A percentile compares a stretch with the other conserved stretches of the same genome.
These are phyloP conservation scores for Stichodactyla mertensii DNA, from an alignment of 64 coral and sea anemone genomes.

Conservation along the genomic window DNA sequence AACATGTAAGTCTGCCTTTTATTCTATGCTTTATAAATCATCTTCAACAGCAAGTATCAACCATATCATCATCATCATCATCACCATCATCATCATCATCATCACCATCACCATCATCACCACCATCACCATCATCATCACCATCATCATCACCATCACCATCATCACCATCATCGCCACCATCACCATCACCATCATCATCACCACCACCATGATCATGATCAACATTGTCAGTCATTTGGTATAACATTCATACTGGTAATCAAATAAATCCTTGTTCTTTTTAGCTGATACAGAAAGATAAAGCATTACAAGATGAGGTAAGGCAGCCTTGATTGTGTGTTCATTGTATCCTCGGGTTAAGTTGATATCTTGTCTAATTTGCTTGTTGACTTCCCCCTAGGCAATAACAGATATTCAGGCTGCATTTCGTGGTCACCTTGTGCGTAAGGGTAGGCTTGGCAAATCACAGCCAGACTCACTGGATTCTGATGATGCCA, in stretches of 20 bases:
- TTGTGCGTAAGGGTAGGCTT: slow-evolving; percentile 38
- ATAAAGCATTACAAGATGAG: slow-evolving; percentile 21
- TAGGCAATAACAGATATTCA: slow-evolving; percentile 81
- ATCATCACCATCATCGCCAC: no score
- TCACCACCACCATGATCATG: neutral
- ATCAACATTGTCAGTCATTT: neutral
- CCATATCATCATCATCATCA: neutral
- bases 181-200: no score
- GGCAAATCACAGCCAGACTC: slow-evolving; percentile 44
- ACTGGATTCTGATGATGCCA: slow-evolving; percentile 56
- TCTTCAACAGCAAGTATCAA: neutral
- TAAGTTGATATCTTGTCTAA: neutral
- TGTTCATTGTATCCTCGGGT: neutral
- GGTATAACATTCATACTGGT: neutral
- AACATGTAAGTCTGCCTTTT: slow-evolving; percentile 41
- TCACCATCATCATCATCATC: no score
- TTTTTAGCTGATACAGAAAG: slow-evolving; percentile 19
- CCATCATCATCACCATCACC: no score
- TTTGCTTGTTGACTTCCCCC: neutral
- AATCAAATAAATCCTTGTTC: neutral
- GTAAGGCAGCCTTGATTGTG: neutral
- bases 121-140: no score
- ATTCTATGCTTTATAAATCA: no score
- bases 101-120: no score
- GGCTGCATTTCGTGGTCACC: slow-evolving; percentile 78